Percentiles rank a stretch among this genome's conserved stretches.
Evolutionary conservation across 2,113 vertebrate species (phyloP).

Genomic region (Nothoprocta perdicaria): DNA sequence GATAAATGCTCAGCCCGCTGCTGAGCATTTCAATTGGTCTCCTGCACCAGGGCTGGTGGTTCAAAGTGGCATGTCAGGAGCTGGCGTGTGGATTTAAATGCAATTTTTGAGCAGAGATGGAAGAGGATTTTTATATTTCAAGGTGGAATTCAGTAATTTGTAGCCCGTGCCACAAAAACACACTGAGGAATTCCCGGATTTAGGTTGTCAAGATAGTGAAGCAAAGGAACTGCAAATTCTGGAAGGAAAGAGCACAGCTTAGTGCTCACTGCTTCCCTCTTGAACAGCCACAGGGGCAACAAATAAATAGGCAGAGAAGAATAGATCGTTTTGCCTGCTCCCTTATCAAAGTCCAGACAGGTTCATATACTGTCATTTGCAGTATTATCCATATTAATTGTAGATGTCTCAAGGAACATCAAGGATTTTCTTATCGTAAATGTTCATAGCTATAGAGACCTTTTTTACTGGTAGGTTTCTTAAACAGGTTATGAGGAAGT

Average conservation of each 20-base stretch:
- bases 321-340: neutral
- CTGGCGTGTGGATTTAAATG: neutral
- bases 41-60: neutral
- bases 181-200: neutral
- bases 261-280: neutral
- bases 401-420: neutral
- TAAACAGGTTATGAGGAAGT: neutral
- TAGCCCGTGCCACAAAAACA: neutral
- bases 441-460: neutral
- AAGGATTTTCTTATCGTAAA: neutral
- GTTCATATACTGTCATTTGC: neutral
- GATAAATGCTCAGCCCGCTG: neutral
- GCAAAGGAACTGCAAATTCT: neutral
- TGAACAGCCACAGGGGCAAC: neutral
- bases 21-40: neutral
- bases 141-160: constrained; percentile 3
- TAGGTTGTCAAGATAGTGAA: neutral
- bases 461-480: neutral
- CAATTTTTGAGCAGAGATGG: neutral
- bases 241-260: neutral
- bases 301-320: neutral
- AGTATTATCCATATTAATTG: neutral
- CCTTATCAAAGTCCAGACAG: neutral
- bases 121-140: neutral
- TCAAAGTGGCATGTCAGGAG: neutral